These are phyloP conservation scores for Paracanthobrama guichenoti DNA, from an alignment of 2,113 vertebrate species.

Conservation along the genomic window DNA sequence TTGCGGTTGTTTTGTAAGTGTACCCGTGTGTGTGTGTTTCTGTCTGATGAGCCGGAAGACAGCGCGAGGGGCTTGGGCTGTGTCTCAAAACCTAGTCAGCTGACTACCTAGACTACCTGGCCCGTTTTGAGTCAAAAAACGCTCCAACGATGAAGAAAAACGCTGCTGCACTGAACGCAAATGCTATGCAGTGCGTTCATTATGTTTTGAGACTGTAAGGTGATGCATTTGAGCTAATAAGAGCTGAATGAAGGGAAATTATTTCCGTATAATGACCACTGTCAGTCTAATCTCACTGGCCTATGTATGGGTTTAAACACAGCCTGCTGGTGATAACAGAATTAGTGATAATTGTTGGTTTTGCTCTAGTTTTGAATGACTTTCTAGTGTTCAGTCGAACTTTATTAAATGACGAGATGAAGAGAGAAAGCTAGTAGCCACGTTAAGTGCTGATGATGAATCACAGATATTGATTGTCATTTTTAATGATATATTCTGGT, in stretches of 20 bases:
- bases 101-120: background rate
- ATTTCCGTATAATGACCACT: background rate
- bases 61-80: background rate
- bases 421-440: background rate
- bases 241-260: background rate
- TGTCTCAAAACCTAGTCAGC: slow-evolving; percentile 5
- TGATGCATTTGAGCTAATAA: slow-evolving; percentile 1
- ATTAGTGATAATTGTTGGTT: background rate
- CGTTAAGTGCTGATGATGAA: background rate
- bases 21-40: background rate
- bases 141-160: background rate
- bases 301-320: background rate
- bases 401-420: background rate
- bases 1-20: background rate
- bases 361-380: background rate
- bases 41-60: background rate
- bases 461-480: background rate
- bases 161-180: background rate
- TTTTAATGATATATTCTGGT: background rate
- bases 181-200: background rate
- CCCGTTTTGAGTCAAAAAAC: background rate
- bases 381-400: background rate
- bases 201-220: background rate
- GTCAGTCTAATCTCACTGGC: background rate
- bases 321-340: background rate